Evolutionary conservation across 2,888 invertebrate species (phyloP), one percentile per base, ranked within the genome.

Genomic region (Carabus problematicus): DNA sequence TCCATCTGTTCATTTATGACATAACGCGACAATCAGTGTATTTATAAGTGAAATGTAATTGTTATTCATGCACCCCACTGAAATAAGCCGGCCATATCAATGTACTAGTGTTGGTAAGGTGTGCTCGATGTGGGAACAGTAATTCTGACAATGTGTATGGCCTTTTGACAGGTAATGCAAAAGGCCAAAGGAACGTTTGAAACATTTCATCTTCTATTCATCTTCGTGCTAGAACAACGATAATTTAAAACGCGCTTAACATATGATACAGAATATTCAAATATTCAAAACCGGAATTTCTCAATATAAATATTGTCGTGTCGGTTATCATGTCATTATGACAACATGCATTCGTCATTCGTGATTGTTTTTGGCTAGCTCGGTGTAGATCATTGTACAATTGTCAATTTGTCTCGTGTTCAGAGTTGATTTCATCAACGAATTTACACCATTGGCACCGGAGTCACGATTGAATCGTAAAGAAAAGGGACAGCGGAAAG

Each of bases 341-440:
- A 45, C 14, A 45, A 4, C 14, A 45, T 45, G 11, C 7, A 45
- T 45, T 45, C 2, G 11, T 45, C 14, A 45, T 3, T 12, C 14
- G 8, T 45, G 11, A 12, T 45, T 45, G 3, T 45, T 9, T 42
- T 42, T 42, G 9, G 9, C 14, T 3, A 45, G 45, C 11, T 3
- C n/a, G 7, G 12, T n/a, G 45, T n/a, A 1, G 45, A 45, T 45
- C 52, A 40, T 40, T 64, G 49, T 45, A 47, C 58, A 70, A 29
- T 43, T 43, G 40, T 41, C 14, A 68, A 66, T 19, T 43, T 61
- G 73, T 67, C 58, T 62, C 11, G 12, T 12, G 11, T 12, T 16
- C 79, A 92, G 91, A 88, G 88, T 91, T 73, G 89, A 92, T 78
- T 89, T 92, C 76, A 91, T 89, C 77, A 88, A 88, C 74, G 93